Evolutionary conservation across 2,888 invertebrate species (phyloP).

Genomic region (Agrochola litura): DNA sequence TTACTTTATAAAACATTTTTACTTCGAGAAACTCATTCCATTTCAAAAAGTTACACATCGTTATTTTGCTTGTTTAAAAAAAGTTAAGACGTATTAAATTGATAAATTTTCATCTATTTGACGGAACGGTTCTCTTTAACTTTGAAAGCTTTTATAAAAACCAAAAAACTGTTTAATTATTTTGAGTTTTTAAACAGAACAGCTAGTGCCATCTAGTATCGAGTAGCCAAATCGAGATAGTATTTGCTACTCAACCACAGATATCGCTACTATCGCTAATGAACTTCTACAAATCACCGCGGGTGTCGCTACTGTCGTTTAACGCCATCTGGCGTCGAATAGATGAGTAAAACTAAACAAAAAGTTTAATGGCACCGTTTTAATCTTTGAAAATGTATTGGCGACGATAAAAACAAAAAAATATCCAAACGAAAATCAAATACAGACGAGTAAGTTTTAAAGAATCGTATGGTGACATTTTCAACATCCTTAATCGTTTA

Average conservation of each 20-base stretch:
- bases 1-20: no score
- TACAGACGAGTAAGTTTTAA: not conserved
- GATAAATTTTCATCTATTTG: not conserved
- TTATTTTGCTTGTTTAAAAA: constrained; percentile 5
- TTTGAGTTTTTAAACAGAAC: not conserved
- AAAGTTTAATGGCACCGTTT: not conserved
- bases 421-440: not conserved
- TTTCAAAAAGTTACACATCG: not conserved
- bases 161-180: not conserved
- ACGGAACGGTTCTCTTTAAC: not conserved
- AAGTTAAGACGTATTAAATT: not conserved
- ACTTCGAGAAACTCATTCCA: not conserved
- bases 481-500: not conserved
- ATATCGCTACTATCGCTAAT: constrained; percentile 43
- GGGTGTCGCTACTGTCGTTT: constrained; percentile 50
- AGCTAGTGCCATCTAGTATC: constrained; percentile 63
- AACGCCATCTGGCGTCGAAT: constrained; percentile 75
- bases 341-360: constrained; percentile 57
- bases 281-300: constrained; percentile 49
- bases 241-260: constrained; percentile 57
- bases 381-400: not conserved
- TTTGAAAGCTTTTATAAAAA: not conserved
- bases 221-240: constrained; percentile 49
- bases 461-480: not conserved
- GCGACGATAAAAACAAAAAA: not conserved